Evolutionary conservation across 2,888 invertebrate species (phyloP), one percentile per base, ranked within the genome.

Genomic region (Danaus chrysippus): DNA sequence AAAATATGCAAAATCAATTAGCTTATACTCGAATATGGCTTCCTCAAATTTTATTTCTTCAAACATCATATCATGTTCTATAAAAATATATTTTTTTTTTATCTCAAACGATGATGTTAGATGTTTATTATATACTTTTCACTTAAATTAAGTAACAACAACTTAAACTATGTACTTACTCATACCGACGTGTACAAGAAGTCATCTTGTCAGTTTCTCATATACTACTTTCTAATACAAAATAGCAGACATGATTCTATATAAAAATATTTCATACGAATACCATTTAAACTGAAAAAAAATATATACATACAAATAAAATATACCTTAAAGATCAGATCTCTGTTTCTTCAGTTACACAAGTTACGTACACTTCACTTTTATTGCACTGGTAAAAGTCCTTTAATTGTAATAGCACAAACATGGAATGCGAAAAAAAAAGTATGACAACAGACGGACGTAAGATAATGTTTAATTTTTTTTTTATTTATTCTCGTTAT

Each of bases 211-310:
- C 84, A 80, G 77, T 64, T 64, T 80, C 82, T 83, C 82, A 84
- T 82, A 86, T 83, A 82, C 82, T 84, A 88, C 88, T 88, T 88
- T 88, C 88, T 88, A 88, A 87, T 85, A 83, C 80, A 82, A 81
- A 83, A 80, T 81, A 68, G 68, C 64, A 68, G 64, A 64, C 66
- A 68, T 65, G 59, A 61, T 62, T 64, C 53, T 42, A 61, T 54
- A 60, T 62, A 63, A 64, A 57, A 63, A 53, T 58, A 65, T 64
- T 54, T 42, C 15, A 52, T 53, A 41, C 59, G 60, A 59, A 41
- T 23, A 49, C 42, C 42, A 19, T 58, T 43, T n/a, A 23, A 43
- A 17, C 11, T 55, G 10, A 8, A 17, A 3, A 43, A 56, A 61
- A 49, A 49, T 60, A 64, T 65, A 65, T 70, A 70, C 69, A 59